phyloP scores from a whole-genome alignment of 2,113 vertebrate genomes.

The Ploceus nigricollis region DNA sequence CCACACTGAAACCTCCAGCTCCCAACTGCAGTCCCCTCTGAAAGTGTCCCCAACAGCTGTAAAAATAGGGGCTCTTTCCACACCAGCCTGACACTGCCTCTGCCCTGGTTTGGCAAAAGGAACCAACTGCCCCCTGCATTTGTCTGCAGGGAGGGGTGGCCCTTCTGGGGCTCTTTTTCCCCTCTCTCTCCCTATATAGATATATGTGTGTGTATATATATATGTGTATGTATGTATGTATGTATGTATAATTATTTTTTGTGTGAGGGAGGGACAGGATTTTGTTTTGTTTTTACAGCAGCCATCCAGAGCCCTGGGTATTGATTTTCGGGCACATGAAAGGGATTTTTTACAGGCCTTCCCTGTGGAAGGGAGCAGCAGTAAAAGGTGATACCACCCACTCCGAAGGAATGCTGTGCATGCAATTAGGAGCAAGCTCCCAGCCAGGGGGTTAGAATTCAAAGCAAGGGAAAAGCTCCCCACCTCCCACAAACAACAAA shows the following conservation, averaged over 20 bases:
- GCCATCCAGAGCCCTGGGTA: conserved; percentile 66
- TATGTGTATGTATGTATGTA: neutral
- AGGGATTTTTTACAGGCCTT: conserved; percentile 71
- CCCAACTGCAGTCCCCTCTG: neutral
- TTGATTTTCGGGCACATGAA: conserved; percentile 73
- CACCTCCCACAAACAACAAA: conserved; percentile 72
- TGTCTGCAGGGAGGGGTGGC: neutral
- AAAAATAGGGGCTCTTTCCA: neutral
- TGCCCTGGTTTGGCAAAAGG: neutral
- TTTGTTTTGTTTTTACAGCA: conserved; percentile 68
- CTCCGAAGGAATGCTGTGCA: conserved; percentile 88
- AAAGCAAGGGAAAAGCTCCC: conserved; percentile 70
- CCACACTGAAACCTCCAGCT: neutral
- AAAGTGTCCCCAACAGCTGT: conserved; percentile 20
- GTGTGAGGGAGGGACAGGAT: neutral
- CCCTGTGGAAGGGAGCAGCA: conserved; percentile 69
- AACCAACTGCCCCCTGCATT: neutral
- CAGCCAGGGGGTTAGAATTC: conserved; percentile 72
- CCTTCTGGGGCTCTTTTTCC: neutral
- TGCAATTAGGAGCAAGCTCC: conserved; percentile 83
- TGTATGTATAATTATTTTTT: neutral
- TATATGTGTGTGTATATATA: accelerated
- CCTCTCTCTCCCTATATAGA: neutral
- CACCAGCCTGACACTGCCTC: neutral
- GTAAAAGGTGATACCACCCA: conserved; percentile 85